A percentile compares a stretch with the other conserved stretches of the same genome.
Conservation (phyloP, 2,113 vertebrate species). For the Dendropsophus ebraccatus region DNA sequence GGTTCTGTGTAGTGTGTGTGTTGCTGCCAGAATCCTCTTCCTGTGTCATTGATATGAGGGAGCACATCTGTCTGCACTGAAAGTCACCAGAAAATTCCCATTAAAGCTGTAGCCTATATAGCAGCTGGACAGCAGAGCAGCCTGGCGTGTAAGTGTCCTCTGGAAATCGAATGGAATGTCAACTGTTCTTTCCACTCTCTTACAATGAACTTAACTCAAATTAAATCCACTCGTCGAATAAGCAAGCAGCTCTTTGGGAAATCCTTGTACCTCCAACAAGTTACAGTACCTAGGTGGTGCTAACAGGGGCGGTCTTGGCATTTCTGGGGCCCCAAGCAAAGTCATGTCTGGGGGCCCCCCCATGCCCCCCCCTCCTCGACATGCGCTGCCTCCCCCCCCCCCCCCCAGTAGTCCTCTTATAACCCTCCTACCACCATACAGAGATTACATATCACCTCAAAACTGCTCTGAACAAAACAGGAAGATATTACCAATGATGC, state of each 20-base stretch:
- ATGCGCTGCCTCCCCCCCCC: too few species aligned
- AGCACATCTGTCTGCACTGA: slow-evolving; percentile 73
- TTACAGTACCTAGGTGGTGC: too few species aligned
- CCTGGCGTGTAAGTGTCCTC: slow-evolving; percentile 5
- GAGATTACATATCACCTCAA: too few species aligned
- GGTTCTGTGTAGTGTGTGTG: background rate
- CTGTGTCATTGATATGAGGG: slow-evolving; percentile 59
- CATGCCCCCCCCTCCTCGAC: too few species aligned
- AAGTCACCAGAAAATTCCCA: slow-evolving; percentile 73
- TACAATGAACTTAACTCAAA: background rate
- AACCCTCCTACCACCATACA: too few species aligned
- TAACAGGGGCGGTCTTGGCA: too few species aligned
- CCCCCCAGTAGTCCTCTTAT: too few species aligned
- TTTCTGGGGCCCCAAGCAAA: too few species aligned
- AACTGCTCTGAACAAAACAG: too few species aligned
- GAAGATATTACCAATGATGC: too few species aligned
- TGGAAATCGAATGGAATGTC: slow-evolving; percentile 34
- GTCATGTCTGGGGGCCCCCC: too few species aligned
- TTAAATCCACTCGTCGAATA: background rate
- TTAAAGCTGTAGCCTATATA: slow-evolving; percentile 65
- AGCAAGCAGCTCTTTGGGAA: background rate
- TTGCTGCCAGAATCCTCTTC: slow-evolving; percentile 7
- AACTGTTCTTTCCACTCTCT: slow-evolving; percentile 14
- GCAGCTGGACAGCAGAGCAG: slow-evolving; percentile 68
- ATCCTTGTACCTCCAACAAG: background rate